phyloP scores from a whole-genome alignment of 1,140 invertebrate species.

The Teleopsis dalmanni region DNA sequence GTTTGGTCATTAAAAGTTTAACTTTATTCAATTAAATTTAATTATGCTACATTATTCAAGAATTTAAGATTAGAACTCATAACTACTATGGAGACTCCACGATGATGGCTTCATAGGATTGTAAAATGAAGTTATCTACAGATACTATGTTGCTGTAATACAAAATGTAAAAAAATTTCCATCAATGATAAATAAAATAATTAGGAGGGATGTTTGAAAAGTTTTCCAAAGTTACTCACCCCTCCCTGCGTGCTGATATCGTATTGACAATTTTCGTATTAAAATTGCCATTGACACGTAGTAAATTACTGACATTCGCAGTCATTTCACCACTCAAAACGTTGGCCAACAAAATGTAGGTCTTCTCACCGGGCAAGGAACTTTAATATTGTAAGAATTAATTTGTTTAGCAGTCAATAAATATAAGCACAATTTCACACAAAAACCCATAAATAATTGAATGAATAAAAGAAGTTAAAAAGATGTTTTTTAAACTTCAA shows the following conservation, averaged over 20 bases:
- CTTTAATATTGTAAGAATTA: background rate
- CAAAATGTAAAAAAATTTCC: background rate
- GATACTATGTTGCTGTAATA: constrained; percentile 8
- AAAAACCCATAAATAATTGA: too few relatives aligned
- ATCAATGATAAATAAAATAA: background rate
- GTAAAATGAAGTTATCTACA: background rate
- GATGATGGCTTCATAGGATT: constrained; percentile 9
- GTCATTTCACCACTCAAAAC: background rate
- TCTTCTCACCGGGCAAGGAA: constrained; percentile 11
- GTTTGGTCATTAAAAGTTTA: background rate
- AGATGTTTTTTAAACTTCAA: too few relatives aligned
- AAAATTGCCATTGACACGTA: constrained; percentile 3
- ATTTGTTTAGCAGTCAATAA: too few relatives aligned
- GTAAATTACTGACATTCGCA: background rate
- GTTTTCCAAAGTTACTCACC: background rate
- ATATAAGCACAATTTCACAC: too few relatives aligned
- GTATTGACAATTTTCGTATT: constrained; percentile 8
- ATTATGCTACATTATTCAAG: background rate
- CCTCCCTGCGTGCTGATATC: constrained; percentile 5
- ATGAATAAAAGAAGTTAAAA: too few relatives aligned
- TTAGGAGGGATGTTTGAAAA: background rate
- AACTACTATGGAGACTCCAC: constrained; percentile 2
- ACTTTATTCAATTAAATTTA: background rate
- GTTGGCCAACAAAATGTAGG: constrained; percentile 14
- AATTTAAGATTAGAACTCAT: background rate